These are phyloP conservation scores for Serinus canaria DNA, from an alignment of 2,113 vertebrate genomes.

Conservation along the genomic window DNA sequence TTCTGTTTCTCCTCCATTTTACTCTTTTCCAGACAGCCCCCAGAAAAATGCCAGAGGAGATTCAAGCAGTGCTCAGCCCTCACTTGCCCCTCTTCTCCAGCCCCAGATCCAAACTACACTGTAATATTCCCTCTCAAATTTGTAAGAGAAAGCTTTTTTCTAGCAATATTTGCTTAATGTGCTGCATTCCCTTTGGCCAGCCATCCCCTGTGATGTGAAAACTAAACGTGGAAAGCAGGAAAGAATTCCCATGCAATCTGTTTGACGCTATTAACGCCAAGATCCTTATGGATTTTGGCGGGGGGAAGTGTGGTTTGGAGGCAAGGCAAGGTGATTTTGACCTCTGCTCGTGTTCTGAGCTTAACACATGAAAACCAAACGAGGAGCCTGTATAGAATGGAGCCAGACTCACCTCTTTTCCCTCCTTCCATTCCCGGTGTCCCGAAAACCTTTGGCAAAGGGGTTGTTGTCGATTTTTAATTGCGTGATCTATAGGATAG, in stretches of 20 bases:
- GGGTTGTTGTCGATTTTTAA: slow-evolving; percentile 99
- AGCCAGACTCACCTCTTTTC: slow-evolving; percentile 89
- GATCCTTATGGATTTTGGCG: background rate
- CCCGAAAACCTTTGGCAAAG: slow-evolving; percentile 98
- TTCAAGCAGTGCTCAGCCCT: background rate
- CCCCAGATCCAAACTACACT: background rate
- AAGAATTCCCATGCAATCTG: background rate
- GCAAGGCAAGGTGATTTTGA: background rate
- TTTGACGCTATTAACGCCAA: background rate
- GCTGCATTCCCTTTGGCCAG: background rate
- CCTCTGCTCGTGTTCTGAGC: background rate
- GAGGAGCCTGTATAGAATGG: background rate
- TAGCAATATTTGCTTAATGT: background rate
- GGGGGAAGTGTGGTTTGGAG: background rate
- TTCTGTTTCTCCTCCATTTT: background rate
- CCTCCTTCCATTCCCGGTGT: slow-evolving; percentile 95
- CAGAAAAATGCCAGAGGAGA: background rate
- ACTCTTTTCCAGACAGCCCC: background rate
- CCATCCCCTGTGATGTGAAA: background rate
- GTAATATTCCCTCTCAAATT: background rate
- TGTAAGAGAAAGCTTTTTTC: background rate
- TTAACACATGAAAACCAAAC: background rate
- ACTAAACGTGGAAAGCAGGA: background rate
- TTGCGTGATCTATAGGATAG: slow-evolving; percentile 88
- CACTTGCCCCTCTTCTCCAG: background rate